Base-by-base conservation (phyloP, 2,797 vertebrate genomes). In the Mionectes olivaceus region DNA sequence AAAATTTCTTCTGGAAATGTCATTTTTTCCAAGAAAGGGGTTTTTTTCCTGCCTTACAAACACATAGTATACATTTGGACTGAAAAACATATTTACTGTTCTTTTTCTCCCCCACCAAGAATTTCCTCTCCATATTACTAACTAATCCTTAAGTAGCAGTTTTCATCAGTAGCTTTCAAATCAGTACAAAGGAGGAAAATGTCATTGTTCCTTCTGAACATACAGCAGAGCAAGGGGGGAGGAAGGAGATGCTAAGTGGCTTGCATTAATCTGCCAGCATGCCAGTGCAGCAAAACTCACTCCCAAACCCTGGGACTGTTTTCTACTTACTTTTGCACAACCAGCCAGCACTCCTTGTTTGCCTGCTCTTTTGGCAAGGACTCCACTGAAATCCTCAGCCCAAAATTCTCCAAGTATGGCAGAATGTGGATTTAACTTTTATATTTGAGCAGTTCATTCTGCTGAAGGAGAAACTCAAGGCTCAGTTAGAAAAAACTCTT, bases 161-260 rank as follows among this genome's bases (percentile, higher is more conserved):
- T 94, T 95, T 90, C 95, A 93, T 94, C 89, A 95, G 87, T 39
- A 76, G 82, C 92, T 93, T 96, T 93, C 75, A 96, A 89, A 95
- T 83, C 76, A 81, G 76, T 64, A 93, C 92, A 96, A 96, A 97
- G 79, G 89, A 91, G 50, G 88, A 83, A 93, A 92, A 90, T 95
- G 59, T 76, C 91, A 92, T 79, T 78, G 83, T 92, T 95, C 79
- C 79, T 91, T 30, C 60, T 46, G 67, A 94, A 95, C 68, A 56
- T 73, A 67, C 57, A 3, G 82, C 87, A 77, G 84, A 91, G 90
- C 68, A 81, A 94, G 92, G 60, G 46, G 39, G 69, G 70, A 84
- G 63, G 63, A 92, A 95, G 79, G 65, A 92, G 76, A 83, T 69
- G 79, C 32, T 90, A 76, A 97, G 82, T 85, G 84, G 18, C 8